A percentile compares a stretch with the other conserved stretches of the same genome.
phyloP scores from a whole-genome alignment of 2,888 invertebrate genomes.

The Conus canariensis region DNA sequence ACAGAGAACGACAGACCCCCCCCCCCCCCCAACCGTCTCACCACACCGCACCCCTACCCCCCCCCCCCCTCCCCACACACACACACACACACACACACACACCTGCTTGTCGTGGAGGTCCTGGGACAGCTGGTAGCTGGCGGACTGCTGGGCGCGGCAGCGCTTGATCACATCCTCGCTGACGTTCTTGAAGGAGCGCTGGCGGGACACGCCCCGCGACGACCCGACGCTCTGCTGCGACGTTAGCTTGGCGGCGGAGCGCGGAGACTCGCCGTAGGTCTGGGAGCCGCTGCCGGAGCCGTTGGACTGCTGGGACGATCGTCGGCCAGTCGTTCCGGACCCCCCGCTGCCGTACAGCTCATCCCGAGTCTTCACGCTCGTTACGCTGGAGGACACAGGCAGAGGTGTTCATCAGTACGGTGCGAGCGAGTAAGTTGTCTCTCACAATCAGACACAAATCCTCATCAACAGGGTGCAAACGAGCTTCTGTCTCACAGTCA shows the following conservation, averaged over 20 bases:
- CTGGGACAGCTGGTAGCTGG: constrained; percentile 91
- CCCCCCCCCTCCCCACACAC: neutral
- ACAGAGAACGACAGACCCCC: neutral
- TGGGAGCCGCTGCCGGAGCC: constrained; percentile 32
- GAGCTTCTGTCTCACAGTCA: no score
- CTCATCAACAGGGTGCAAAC: no score
- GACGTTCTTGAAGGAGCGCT: constrained; percentile 68
- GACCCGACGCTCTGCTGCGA: constrained; percentile 58
- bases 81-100: neutral
- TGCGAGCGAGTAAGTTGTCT: no score
- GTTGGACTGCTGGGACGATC: constrained; percentile 31
- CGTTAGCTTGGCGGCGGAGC: constrained; percentile 55
- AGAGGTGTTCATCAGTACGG: neutral
- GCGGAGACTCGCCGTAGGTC: constrained; percentile 41
- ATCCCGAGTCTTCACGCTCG: constrained; percentile 47
- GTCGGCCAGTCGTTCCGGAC: neutral
- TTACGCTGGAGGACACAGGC: constrained; percentile 43
- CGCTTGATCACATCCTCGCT: constrained; percentile 71
- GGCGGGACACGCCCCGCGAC: constrained; percentile 61
- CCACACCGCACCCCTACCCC: no score
- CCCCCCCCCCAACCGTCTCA: no score
- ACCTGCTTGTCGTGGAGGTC: constrained; percentile 89
- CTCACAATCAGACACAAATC: no score
- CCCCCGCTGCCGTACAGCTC: constrained; percentile 38
- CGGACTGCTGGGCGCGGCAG: constrained; percentile 70